Base-by-base conservation (phyloP, 35 echinoderm and acorn worm species). In the Apostichopus japonicus region DNA sequence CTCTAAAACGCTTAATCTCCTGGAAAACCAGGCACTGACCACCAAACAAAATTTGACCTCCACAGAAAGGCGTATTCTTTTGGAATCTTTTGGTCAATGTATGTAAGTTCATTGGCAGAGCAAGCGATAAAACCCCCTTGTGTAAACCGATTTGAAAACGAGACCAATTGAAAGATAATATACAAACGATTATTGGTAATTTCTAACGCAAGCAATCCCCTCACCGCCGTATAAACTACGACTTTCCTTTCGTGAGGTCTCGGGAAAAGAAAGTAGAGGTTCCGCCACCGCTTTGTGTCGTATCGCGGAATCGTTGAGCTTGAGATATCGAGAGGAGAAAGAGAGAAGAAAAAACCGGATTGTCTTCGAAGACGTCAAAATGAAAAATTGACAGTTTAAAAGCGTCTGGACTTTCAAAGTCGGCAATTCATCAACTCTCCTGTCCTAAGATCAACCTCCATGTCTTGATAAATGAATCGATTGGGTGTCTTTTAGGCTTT, bases 331-430 rank as follows among this genome's bases (percentile, higher is more conserved):
- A 75, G 8, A 61, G 57, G 57, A 75, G 17, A 75, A 23, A 15
- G 71, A 6, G 2, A 67, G 63, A 15, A 83, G 10, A 83, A 53
- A 55, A 55, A 83, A 83, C 44, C 24, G 79, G 16, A 55, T 22
- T 27, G 56, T 58, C 57, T 24, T 53, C 10, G 54, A 84, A 84
- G 54, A 84, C 81, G 81, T 84, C 81, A 84, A 84, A 84, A 84
- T 84, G 81, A 84, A 84, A 84, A 84, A 84, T 84, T 84, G 81
- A 84, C 81, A 84, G 81, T 84, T 84, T 84, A 84, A 84, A 84
- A 84, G 81, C 81, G 81, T 84, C 81, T 84, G 81, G 81, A 84
- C 81, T 84, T 84, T 84, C 81, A 84, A 84, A 84, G 81, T 84
- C 81, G 81, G 81, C 81, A 84, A 84, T 84, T 84, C 81, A 84